Conservation (phyloP, 2,797 vertebrate species). For the Spea hammondii region DNA sequence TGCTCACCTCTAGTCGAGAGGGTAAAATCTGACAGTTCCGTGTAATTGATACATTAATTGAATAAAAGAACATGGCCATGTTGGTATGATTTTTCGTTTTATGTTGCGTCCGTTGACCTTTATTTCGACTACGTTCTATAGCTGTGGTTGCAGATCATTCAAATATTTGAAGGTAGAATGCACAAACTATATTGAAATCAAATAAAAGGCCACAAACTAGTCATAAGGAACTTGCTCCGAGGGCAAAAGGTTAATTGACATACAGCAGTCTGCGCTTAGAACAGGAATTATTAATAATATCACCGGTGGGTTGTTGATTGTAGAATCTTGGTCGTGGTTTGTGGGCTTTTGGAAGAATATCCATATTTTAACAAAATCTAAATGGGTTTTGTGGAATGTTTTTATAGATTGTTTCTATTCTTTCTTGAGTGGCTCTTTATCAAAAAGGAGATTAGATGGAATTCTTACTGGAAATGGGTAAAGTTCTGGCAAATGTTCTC, state of each 20-base stretch:
- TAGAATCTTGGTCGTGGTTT: neutral
- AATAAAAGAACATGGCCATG: neutral
- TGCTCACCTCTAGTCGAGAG: too few species aligned
- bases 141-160: neutral
- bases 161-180: neutral
- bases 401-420: too few species aligned
- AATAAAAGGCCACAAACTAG: neutral
- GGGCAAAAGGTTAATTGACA: slow-evolving; percentile 9
- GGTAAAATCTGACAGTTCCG: neutral
- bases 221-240: neutral
- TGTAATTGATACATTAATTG: neutral
- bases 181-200: neutral
- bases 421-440: too few species aligned
- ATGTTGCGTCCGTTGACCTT: neutral
- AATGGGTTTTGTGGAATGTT: too few species aligned
- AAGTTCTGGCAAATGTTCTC: too few species aligned
- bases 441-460: too few species aligned
- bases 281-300: neutral
- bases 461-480: too few species aligned
- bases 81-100: neutral
- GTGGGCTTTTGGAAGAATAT: neutral
- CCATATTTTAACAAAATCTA: neutral
- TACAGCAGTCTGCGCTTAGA: neutral
- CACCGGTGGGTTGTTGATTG: neutral
- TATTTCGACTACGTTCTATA: neutral